These are phyloP conservation scores for Theretra japonica DNA, from an alignment of 2,888 invertebrate species.

Conservation along the genomic window DNA sequence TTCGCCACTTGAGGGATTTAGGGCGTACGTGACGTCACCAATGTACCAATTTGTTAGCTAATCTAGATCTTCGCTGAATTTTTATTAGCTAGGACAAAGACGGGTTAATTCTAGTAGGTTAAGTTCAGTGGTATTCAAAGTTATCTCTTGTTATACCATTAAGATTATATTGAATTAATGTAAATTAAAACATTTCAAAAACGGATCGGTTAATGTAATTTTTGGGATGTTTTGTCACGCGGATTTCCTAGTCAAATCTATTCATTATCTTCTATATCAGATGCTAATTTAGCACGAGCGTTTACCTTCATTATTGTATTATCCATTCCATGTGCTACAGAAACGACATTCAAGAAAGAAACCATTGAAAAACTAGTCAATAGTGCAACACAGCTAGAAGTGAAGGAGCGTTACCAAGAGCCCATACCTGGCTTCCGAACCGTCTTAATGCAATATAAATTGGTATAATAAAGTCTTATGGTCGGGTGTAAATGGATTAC, in stretches of 20 bases:
- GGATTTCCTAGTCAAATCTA: too few species aligned
- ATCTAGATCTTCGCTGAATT: neutral
- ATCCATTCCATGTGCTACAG: too few species aligned
- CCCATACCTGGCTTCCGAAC: slow-evolving; percentile 1
- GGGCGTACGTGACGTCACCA: neutral
- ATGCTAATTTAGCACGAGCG: too few species aligned
- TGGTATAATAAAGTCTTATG: neutral
- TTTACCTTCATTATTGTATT: too few species aligned
- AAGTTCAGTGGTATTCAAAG: neutral
- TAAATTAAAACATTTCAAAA: too few species aligned
- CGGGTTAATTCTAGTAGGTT: neutral
- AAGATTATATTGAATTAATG: neutral
- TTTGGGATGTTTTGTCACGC: too few species aligned
- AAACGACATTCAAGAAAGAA: neutral
- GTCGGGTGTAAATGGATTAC: slow-evolving; percentile 22
- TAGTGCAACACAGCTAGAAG: slow-evolving; percentile 12
- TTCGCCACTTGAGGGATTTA: slow-evolving; percentile 2
- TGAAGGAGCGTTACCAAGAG: neutral
- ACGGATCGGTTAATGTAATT: too few species aligned
- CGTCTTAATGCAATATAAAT: slow-evolving; percentile 21
- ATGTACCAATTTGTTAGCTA: neutral
- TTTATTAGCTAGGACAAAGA: neutral
- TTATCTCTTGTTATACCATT: neutral
- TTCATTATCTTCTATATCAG: too few species aligned
- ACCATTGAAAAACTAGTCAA: slow-evolving; percentile 15